Evolutionary conservation across 1,140 invertebrate genomes (phyloP).

Genomic region (Cataglyphis hispanica): DNA sequence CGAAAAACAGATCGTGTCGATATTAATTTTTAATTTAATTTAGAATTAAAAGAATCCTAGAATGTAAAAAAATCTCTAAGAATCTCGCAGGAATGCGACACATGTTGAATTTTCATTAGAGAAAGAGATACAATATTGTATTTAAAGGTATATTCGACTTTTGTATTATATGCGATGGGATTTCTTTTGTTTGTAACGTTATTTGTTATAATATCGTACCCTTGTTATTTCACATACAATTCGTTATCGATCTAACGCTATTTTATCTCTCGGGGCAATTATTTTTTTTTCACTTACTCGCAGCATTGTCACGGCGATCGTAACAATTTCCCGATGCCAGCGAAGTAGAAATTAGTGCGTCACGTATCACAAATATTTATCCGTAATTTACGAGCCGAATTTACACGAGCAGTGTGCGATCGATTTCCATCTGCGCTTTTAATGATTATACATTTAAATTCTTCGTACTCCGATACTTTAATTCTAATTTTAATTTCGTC

Average conservation of each 20-base stretch:
- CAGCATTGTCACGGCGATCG: slow-evolving; percentile 63
- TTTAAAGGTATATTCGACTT: neutral
- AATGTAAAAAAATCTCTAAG: neutral
- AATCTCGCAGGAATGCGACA: neutral
- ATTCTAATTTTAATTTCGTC: neutral
- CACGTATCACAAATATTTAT: slow-evolving; percentile 45
- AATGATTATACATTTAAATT: slow-evolving; percentile 23
- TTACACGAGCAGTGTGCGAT: slow-evolving; percentile 54
- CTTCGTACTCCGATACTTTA: neutral
- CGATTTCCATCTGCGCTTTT: slow-evolving; percentile 21
- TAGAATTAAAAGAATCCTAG: neutral
- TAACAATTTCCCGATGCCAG: slow-evolving; percentile 18
- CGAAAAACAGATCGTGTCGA: neutral
- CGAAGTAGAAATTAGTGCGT: slow-evolving; percentile 25
- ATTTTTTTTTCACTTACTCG: neutral
- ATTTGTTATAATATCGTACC: neutral
- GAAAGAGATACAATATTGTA: neutral
- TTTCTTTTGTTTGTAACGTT: slow-evolving; percentile 9
- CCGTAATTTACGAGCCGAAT: slow-evolving; percentile 50
- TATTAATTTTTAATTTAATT: neutral
- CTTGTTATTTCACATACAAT: slow-evolving; percentile 29
- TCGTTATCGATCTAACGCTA: neutral
- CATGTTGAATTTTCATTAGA: neutral
- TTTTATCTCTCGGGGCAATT: slow-evolving; percentile 52
- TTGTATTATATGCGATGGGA: neutral